These are phyloP conservation scores for Polylopha cassiicola DNA, from an alignment of 2,888 invertebrate genomes.

Conservation along the genomic window DNA sequence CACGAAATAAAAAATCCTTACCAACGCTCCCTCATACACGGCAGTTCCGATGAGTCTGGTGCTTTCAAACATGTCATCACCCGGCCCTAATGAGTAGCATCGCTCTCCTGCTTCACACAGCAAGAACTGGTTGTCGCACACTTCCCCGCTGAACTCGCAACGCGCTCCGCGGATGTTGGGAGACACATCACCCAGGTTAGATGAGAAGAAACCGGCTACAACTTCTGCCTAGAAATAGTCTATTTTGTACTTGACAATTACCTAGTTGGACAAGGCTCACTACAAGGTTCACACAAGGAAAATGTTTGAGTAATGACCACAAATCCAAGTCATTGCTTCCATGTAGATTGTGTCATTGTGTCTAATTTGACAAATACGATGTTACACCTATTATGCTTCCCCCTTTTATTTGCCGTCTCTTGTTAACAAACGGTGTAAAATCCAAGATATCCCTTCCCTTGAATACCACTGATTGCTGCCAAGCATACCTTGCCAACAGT, in stretches of 20 bases:
- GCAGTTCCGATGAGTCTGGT: constrained; percentile 85
- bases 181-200: constrained; percentile 89
- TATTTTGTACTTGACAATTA: no score
- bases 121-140: constrained; percentile 82
- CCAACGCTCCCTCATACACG: constrained; percentile 81
- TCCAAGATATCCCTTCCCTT: no score
- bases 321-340: no score
- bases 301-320: no score
- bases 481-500: constrained; percentile 66
- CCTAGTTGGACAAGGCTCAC: no score
- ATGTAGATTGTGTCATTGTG: no score
- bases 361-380: no score
- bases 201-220: constrained; percentile 88
- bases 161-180: constrained; percentile 86
- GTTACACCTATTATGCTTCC: no score
- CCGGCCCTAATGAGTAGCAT: constrained; percentile 88
- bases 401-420: no score
- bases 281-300: no score
- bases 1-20: constrained; percentile 29
- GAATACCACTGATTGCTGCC: no score
- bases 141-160: constrained; percentile 83
- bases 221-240: constrained; percentile 79
- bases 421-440: no score
- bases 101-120: constrained; percentile 77
- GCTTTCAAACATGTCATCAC: constrained; percentile 89